These are phyloP conservation scores for Catostomus latipinnis DNA, from an alignment of 2,797 vertebrate species.

Conservation along the genomic window DNA sequence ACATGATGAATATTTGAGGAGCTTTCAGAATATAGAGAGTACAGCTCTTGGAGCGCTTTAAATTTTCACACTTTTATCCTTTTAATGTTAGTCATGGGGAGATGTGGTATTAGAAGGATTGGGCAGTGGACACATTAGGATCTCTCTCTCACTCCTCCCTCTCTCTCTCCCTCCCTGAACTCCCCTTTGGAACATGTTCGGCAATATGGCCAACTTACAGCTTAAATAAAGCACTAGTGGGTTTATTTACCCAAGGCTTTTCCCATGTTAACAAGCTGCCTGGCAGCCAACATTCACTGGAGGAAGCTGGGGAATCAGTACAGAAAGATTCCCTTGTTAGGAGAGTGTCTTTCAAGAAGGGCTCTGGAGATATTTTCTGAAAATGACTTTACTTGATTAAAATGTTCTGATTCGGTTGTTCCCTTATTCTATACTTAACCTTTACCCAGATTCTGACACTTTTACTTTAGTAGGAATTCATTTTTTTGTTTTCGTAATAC, in stretches of 20 bases:
- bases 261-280: conserved; percentile 50
- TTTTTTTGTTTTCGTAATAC: neutral
- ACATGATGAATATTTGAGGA: conserved; percentile 4
- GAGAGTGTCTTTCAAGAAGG: neutral
- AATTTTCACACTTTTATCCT: neutral
- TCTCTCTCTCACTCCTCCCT: neutral
- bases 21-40: neutral
- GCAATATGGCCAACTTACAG: conserved; percentile 44
- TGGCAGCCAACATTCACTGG: neutral
- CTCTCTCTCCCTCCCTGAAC: neutral
- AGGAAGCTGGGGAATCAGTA: neutral
- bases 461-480: neutral
- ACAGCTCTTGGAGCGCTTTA: neutral
- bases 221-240: conserved; percentile 46
- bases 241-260: conserved; percentile 54
- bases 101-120: neutral
- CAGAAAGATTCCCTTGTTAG: neutral
- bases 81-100: conserved; percentile 23
- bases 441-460: neutral
- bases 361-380: neutral
- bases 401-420: neutral
- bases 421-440: neutral
- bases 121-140: neutral
- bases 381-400: neutral
- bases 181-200: conserved; percentile 22